These are phyloP conservation scores for Phania funesta DNA, from an alignment of 2,888 invertebrate species.

Conservation along the genomic window DNA sequence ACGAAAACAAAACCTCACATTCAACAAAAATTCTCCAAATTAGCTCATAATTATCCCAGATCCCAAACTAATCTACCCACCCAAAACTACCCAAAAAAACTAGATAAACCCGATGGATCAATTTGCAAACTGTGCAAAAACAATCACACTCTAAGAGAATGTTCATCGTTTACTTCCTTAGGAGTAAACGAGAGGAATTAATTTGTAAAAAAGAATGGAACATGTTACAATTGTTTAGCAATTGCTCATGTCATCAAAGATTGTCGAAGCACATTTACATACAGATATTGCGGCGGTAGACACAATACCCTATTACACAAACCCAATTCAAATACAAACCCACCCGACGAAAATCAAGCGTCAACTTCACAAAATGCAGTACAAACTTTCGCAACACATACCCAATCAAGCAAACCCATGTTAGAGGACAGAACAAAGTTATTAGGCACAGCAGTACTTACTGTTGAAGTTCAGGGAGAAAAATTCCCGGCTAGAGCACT, in stretches of 20 bases:
- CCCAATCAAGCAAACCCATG: neutral
- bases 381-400: neutral
- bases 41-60: neutral
- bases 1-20: neutral
- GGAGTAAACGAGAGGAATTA: slow-evolving; percentile 11
- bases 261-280: neutral
- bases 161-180: too few species aligned
- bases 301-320: slow-evolving; percentile 13
- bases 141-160: too few species aligned
- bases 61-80: too few species aligned
- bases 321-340: neutral
- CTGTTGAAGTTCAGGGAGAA: neutral
- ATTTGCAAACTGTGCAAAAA: too few species aligned
- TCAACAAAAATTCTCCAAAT: neutral
- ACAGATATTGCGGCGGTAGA: neutral
- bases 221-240: slow-evolving; percentile 18
- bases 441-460: slow-evolving; percentile 7
- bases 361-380: slow-evolving; percentile 1
- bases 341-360: neutral
- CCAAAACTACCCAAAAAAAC: too few species aligned
- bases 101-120: too few species aligned
- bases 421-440: slow-evolving; percentile 18
- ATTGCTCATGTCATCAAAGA: neutral
- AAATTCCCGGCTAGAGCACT: slow-evolving; percentile 2
- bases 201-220: slow-evolving; percentile 6